Evolutionary conservation across 2,888 invertebrate genomes (phyloP).

Genomic region (Callinectes sapidus): DNA sequence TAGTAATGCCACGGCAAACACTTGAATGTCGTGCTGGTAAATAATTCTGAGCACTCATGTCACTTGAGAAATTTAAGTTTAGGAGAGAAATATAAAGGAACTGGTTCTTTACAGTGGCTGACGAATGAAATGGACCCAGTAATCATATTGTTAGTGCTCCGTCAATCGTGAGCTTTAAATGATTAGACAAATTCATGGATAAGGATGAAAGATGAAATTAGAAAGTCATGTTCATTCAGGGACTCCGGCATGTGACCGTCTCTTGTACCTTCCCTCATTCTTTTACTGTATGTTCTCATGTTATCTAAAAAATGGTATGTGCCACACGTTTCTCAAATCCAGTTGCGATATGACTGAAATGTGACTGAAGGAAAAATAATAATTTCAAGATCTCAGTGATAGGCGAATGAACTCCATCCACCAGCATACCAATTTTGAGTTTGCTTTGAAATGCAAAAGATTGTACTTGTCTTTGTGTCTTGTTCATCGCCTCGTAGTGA

Average conservation of each 20-base stretch:
- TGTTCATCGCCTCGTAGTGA: background rate
- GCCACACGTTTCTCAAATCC: background rate
- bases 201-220: no score
- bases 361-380: background rate
- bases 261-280: no score
- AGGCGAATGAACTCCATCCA: background rate
- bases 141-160: no score
- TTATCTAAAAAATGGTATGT: background rate
- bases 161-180: no score
- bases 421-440: background rate
- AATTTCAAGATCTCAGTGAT: background rate
- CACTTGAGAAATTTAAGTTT: no score
- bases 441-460: background rate
- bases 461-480: background rate
- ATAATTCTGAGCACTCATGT: background rate
- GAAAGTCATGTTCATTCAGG: no score
- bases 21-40: background rate
- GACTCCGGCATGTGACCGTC: no score
- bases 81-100: no score
- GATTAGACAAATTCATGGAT: no score
- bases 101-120: no score
- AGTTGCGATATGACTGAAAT: background rate
- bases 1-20: background rate
- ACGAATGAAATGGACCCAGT: no score
- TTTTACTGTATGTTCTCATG: no score